Evolutionary conservation across 2,797 vertebrate species (phyloP).

Genomic region (Centroberyx gerrardi): DNA sequence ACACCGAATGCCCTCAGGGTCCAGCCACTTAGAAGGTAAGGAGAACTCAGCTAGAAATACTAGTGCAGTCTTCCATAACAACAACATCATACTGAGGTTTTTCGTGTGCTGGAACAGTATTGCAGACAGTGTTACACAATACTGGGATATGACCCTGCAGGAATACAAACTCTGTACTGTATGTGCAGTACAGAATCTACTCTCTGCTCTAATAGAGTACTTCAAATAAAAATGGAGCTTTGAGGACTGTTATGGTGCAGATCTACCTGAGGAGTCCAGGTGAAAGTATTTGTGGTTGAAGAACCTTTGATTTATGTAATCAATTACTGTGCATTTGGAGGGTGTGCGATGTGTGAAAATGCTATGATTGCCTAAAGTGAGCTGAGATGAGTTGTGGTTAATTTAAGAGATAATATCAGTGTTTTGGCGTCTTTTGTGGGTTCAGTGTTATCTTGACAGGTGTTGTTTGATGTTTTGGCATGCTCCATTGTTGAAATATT

Average conservation of each 20-base stretch:
- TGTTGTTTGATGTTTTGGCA: not conserved
- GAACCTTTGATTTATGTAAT: slow-evolving; percentile 17
- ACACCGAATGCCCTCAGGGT: slow-evolving; percentile 36
- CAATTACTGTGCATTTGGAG: not conserved
- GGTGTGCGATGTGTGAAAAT: not conserved
- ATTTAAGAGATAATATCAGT: too few species aligned
- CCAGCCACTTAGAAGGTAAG: slow-evolving; percentile 25
- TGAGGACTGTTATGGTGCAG: slow-evolving; percentile 19
- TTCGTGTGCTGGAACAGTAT: slow-evolving; percentile 31
- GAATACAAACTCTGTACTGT: slow-evolving; percentile 18
- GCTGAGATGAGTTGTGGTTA: not conserved
- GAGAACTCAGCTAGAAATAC: slow-evolving; percentile 48
- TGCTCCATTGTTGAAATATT: not conserved
- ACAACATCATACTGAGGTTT: slow-evolving; percentile 43
- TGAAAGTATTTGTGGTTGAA: slow-evolving; percentile 9
- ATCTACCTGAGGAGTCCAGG: slow-evolving; percentile 11
- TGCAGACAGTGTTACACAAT: slow-evolving; percentile 41
- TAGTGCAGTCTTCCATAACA: slow-evolving; percentile 24
- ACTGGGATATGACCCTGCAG: slow-evolving; percentile 20
- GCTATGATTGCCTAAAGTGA: not conserved
- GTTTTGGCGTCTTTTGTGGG: not conserved
- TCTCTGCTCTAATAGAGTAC: slow-evolving; percentile 20
- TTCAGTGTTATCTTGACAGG: not conserved
- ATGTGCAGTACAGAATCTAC: slow-evolving; percentile 9
- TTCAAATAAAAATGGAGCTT: slow-evolving; percentile 41